Evolutionary conservation across 2,113 vertebrate genomes (phyloP), one percentile per base, ranked within the genome.

Genomic region (Eurypyga helias): DNA sequence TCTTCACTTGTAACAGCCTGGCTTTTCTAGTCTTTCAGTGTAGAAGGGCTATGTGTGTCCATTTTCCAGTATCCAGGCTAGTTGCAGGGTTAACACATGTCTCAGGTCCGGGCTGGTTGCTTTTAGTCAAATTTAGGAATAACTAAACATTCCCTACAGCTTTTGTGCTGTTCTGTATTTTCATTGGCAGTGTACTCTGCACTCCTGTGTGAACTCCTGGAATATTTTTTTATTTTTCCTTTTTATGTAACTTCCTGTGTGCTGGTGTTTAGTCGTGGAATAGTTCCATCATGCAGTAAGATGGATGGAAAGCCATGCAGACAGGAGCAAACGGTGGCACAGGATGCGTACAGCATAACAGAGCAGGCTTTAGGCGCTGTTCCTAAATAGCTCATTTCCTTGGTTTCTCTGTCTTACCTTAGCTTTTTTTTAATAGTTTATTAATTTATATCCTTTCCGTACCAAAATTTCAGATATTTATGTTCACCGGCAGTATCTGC

Each of bases 1-100:
- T 72, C 6, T 69, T 85, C 45, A 9, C 13, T 60, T 60, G 54
- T n/a, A 49, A 16, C 41, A 72, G 31, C 49, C 25, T 80, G 66
- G 16, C 33, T 83, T 86, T 77, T 66, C 13, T 60, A 16, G 25
- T 21, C 25, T 75, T 73, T 11, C 0, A 0, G 0, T 28, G 21
- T 58, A 28, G 46, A 69, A 73, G 11, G 43, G n/a, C 24, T 57
- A 0, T 12, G 8, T 23, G 21, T 46, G 16, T 58, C 71, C 24
- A 6, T 38, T 17, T n/a, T 29, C n/a, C 54, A 45, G 38, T 83
- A 52, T 79, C 29, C 57, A 58, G 13, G 65, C 25, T 62, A 3
- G 70, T 28, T 41, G 70, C 48, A 12, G 29, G 41, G 18, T 9
- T 54, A 52, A 11, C 15, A 46, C 65, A 15, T 0, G 24, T 41